Conservation (phyloP, 2,113 vertebrate genomes). For the Chauna torquata region DNA sequence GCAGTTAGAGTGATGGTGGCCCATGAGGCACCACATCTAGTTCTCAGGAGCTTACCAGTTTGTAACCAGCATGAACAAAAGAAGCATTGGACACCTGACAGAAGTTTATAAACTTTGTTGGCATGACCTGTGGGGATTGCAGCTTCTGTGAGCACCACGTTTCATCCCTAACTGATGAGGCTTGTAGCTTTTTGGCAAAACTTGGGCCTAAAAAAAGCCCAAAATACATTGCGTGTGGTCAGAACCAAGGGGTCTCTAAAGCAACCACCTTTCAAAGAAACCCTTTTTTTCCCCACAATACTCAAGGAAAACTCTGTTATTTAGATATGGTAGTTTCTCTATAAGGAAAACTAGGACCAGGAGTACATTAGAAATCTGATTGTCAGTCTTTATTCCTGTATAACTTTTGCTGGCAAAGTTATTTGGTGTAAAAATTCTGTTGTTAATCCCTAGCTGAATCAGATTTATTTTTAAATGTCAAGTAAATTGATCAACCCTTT, state of each 20-base stretch:
- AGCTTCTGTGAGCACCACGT: background rate
- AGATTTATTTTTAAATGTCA: constrained; percentile 25
- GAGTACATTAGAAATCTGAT: background rate
- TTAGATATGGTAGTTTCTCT: background rate
- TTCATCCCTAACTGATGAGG: background rate
- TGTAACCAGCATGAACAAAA: background rate
- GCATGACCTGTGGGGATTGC: background rate
- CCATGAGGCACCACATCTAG: background rate
- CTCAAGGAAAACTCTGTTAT: background rate
- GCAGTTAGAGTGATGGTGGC: background rate
- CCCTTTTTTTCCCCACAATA: background rate
- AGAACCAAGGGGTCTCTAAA: background rate
- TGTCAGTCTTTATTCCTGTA: background rate
- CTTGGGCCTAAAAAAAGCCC: background rate
- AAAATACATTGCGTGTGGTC: background rate
- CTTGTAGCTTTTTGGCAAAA: background rate
- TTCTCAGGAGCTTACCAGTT: background rate
- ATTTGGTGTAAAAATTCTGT: background rate
- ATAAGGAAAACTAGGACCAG: background rate
- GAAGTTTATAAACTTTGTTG: background rate
- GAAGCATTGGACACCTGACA: background rate
- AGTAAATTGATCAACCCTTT: background rate
- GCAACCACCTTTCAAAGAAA: background rate
- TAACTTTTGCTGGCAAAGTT: background rate
- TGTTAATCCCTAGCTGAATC: background rate